Evolutionary conservation across 2,888 invertebrate genomes (phyloP).

Genomic region (Coremacera marginata): DNA sequence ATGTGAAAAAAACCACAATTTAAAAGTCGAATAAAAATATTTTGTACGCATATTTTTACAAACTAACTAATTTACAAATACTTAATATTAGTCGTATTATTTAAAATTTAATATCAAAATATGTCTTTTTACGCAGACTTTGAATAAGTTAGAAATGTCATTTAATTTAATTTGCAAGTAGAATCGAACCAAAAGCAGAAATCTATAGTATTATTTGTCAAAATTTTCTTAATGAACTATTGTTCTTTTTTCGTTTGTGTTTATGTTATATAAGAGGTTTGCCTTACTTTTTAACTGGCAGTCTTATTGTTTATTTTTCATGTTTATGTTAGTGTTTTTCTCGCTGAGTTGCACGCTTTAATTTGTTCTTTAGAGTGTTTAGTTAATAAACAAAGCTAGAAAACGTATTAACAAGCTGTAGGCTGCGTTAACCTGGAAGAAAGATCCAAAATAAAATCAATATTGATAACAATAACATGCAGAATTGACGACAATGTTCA

Average conservation of each 20-base stretch:
- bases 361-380: neutral
- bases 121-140: conserved; percentile 12
- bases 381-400: neutral
- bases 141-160: neutral
- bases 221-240: conserved; percentile 23
- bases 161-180: neutral
- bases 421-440: conserved; percentile 64
- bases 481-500: neutral
- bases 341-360: neutral
- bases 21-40: neutral
- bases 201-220: conserved; percentile 44
- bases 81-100: neutral
- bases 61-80: conserved; percentile 8
- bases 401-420: conserved; percentile 62
- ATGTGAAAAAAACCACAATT: neutral
- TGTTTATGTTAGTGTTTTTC: neutral
- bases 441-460: conserved; percentile 37
- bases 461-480: neutral
- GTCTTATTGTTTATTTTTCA: conserved; percentile 23
- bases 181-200: neutral
- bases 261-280: conserved; percentile 20
- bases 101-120: conserved; percentile 9
- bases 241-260: neutral
- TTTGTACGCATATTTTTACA: neutral
- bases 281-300: conserved; percentile 27